Evolutionary conservation across 2,797 vertebrate genomes (phyloP).

Genomic region (Notoglanidium macrostoma): DNA sequence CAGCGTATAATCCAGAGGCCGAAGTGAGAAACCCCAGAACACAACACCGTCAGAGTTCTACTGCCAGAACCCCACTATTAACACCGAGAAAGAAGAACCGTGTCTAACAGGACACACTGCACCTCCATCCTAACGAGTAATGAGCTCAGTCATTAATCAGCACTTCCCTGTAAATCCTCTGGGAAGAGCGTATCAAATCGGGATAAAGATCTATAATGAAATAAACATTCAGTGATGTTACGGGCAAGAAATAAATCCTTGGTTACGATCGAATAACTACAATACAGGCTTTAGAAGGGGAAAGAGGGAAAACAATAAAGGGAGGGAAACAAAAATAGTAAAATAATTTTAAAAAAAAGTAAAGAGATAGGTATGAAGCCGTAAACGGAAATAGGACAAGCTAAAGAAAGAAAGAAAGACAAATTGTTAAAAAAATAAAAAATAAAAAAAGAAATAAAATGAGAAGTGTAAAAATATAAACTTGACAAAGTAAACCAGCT

Average conservation of each 20-base stretch:
- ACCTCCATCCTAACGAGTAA: neutral
- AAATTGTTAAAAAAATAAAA: no score
- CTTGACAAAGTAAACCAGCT: no score
- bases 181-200: neutral
- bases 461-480: neutral
- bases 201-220: neutral
- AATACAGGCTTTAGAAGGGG: fast-evolving
- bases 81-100: neutral
- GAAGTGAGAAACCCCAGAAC: neutral
- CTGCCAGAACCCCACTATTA: neutral
- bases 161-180: no score
- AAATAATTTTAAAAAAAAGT: no score
- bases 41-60: neutral
- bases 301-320: neutral
- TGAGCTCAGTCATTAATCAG: neutral
- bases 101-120: neutral
- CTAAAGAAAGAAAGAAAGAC: no score
- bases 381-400: no score
- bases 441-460: no score
- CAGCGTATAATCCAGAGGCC: neutral
- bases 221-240: neutral
- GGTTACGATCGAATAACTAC: neutral
- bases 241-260: neutral
- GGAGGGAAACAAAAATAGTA: neutral
- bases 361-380: no score